Conservation (phyloP, 2,113 vertebrate genomes). For the Percopsis transmontana region DNA sequence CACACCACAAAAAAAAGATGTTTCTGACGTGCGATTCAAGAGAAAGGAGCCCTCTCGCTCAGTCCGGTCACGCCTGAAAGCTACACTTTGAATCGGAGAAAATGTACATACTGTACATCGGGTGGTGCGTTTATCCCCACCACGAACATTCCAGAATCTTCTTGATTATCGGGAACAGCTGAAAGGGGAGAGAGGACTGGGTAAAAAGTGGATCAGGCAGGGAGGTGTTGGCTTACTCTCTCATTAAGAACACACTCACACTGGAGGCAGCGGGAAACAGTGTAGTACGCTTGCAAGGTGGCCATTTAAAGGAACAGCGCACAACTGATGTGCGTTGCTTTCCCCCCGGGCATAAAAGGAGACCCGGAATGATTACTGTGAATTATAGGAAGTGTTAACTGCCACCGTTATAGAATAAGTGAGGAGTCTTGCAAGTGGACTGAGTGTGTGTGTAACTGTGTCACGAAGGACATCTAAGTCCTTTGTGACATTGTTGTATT, state of each 20-base stretch:
- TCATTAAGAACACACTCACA: slow-evolving; percentile 30
- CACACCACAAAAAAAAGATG: no score
- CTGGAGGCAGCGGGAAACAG: slow-evolving; percentile 16
- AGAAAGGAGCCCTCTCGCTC: no score
- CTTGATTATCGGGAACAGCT: slow-evolving; percentile 25
- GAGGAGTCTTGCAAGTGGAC: background rate
- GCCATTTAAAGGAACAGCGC: slow-evolving; percentile 1
- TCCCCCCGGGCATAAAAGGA: slow-evolving; percentile 4
- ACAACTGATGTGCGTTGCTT: slow-evolving; percentile 1
- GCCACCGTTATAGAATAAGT: no score
- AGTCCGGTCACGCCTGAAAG: no score
- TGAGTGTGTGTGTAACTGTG: background rate
- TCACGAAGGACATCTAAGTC: no score
- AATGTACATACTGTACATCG: background rate
- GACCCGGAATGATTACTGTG: background rate
- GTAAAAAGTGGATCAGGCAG: slow-evolving; percentile 48
- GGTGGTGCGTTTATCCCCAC: background rate
- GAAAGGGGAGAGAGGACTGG: slow-evolving; percentile 60
- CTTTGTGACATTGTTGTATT: no score
- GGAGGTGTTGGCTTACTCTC: slow-evolving; percentile 63
- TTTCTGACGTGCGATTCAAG: no score
- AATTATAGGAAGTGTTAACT: background rate
- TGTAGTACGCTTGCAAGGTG: background rate
- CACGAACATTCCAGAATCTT: slow-evolving; percentile 35
- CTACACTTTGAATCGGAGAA: background rate